Conservation (phyloP, 2,113 vertebrate genomes). For the Rhinolophus sinicus region DNA sequence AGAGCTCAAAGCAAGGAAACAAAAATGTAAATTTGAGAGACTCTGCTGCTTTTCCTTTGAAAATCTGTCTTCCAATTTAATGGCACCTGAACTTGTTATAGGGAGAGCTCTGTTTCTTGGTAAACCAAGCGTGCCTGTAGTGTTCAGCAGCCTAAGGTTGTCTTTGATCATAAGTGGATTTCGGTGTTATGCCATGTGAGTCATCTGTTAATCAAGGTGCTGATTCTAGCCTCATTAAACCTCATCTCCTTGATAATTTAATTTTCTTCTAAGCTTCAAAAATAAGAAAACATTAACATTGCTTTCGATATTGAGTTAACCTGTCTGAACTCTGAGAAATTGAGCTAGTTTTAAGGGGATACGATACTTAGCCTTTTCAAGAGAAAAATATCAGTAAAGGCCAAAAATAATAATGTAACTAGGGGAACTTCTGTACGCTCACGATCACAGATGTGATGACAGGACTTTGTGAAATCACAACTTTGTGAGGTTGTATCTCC, state of each 20-base stretch:
- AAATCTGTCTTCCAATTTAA: neutral
- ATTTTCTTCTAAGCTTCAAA: constrained; percentile 55
- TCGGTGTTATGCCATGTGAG: neutral
- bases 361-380: constrained; percentile 39
- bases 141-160: neutral
- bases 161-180: constrained; percentile 42
- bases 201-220: neutral
- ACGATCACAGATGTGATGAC: neutral
- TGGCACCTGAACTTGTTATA: neutral
- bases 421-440: neutral
- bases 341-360: constrained; percentile 52
- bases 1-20: neutral
- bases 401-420: constrained; percentile 51
- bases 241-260: constrained; percentile 47
- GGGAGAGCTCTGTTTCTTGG: neutral
- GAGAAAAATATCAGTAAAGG: constrained; percentile 56
- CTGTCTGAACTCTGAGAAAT: constrained; percentile 31
- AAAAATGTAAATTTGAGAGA: neutral
- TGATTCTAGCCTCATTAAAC: constrained; percentile 53
- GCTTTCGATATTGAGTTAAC: constrained; percentile 33
- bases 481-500: neutral
- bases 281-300: constrained; percentile 31
- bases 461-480: neutral
- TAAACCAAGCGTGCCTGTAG: neutral
- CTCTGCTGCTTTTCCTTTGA: neutral